Percentiles rank a stretch among this genome's conserved stretches.
Evolutionary conservation across 2,113 vertebrate species (phyloP).

Genomic region (Pycnonotus jocosus): DNA sequence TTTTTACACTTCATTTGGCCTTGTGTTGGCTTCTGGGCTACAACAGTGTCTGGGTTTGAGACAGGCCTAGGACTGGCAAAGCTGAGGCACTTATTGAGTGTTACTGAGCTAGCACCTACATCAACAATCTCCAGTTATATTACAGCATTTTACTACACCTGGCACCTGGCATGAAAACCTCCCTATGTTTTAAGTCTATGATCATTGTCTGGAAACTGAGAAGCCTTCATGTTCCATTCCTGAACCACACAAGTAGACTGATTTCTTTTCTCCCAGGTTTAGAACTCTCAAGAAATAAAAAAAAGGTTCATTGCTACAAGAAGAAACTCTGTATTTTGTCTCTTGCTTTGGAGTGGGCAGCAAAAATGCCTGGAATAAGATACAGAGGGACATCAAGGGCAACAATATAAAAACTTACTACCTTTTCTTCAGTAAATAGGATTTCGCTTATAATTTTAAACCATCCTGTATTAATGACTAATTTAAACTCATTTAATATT

Average conservation of each 20-base stretch:
- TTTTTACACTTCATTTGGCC: neutral
- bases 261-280: fast-evolving
- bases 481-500: neutral
- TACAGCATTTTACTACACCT: neutral
- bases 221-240: neutral
- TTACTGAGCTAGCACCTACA: neutral
- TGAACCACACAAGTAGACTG: neutral
- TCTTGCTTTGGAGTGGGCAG: neutral
- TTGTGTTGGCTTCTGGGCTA: neutral
- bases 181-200: neutral
- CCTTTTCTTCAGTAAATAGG: neutral
- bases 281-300: neutral
- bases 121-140: neutral
- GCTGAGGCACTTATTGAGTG: neutral
- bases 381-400: neutral
- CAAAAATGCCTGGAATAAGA: neutral
- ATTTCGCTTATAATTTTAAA: neutral
- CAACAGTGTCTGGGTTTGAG: fast-evolving
- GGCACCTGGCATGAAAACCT: neutral
- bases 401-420: neutral
- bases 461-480: neutral
- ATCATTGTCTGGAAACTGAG: neutral
- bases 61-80: neutral
- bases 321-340: neutral
- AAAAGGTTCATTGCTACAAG: neutral